Conservation (phyloP, 2,888 invertebrate genomes). For the Ganaspis brasiliensis region DNA sequence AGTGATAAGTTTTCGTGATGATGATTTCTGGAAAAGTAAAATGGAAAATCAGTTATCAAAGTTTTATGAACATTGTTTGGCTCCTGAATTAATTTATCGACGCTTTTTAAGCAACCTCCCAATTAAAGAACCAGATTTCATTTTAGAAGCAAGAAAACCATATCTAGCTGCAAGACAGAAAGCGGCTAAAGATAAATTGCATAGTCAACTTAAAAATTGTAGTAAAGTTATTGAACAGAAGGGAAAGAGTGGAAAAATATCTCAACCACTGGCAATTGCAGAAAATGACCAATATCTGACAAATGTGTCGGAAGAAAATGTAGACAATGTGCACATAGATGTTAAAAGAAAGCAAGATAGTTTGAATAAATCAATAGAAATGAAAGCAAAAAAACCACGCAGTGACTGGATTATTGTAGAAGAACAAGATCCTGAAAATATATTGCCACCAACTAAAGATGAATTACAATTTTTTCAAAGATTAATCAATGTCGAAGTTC, state of each 20-base stretch:
- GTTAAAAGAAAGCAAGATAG: too few relatives aligned
- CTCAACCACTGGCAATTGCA: too few relatives aligned
- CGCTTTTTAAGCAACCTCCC: neutral
- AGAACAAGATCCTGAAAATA: neutral
- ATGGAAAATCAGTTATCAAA: conserved; percentile 7
- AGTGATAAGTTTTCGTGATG: conserved; percentile 20
- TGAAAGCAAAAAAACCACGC: neutral
- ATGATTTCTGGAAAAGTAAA: conserved; percentile 41
- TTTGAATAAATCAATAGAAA: too few relatives aligned
- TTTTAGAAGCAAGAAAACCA: conserved; percentile 41
- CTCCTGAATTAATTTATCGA: conserved; percentile 48
- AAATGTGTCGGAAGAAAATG: too few relatives aligned
- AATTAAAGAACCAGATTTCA: conserved; percentile 46
- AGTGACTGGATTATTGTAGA: neutral
- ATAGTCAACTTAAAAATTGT: neutral
- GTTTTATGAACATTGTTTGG: conserved; percentile 30
- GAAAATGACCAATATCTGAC: too few relatives aligned
- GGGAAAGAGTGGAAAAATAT: too few relatives aligned
- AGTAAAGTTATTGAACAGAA: neutral
- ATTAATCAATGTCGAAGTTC: neutral
- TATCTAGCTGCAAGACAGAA: neutral
- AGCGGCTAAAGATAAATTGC: conserved; percentile 10
- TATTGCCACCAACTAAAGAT: neutral
- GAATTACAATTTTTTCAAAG: neutral
- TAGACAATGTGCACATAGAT: too few relatives aligned